phyloP scores from a whole-genome alignment of 2,797 vertebrate species.

The Phoeniculus purpureus region DNA sequence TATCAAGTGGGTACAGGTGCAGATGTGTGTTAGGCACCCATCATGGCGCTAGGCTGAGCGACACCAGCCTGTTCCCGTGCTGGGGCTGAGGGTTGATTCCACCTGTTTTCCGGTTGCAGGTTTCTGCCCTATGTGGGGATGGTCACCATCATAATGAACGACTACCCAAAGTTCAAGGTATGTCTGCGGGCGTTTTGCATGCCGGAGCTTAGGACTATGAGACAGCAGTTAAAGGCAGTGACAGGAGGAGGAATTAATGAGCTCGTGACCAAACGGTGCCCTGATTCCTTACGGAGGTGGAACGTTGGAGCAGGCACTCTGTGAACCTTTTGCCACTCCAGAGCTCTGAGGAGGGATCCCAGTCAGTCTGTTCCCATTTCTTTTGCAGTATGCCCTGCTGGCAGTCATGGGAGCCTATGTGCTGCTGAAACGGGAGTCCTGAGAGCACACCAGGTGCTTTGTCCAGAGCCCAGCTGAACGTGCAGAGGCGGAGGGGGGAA shows the following conservation, averaged over 20 bases:
- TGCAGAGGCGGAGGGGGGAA: neutral
- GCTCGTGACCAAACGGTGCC: neutral
- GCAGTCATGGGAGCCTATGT: constrained; percentile 85
- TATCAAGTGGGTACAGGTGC: no score
- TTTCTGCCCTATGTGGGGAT: constrained; percentile 85
- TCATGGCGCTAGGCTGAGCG: neutral
- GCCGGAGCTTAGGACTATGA: neutral
- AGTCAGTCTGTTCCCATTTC: constrained; percentile 31
- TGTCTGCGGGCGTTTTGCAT: neutral
- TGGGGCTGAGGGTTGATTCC: neutral
- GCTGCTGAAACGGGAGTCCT: constrained; percentile 82
- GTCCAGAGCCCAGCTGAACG: constrained; percentile 28
- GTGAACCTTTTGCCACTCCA: neutral
- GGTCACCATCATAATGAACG: constrained; percentile 87
- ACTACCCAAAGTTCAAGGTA: constrained; percentile 87
- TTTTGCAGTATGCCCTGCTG: constrained; percentile 80
- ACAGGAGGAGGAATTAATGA: no score
- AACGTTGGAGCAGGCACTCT: no score
- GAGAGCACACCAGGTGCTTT: neutral
- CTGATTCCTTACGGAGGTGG: neutral
- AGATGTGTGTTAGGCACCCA: no score
- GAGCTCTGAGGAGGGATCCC: neutral
- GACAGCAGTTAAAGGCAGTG: neutral
- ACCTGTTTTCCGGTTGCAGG: constrained; percentile 61
- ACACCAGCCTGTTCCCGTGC: no score